Conservation (phyloP, 2,797 vertebrate species). For the Protosalanx chinensis region DNA sequence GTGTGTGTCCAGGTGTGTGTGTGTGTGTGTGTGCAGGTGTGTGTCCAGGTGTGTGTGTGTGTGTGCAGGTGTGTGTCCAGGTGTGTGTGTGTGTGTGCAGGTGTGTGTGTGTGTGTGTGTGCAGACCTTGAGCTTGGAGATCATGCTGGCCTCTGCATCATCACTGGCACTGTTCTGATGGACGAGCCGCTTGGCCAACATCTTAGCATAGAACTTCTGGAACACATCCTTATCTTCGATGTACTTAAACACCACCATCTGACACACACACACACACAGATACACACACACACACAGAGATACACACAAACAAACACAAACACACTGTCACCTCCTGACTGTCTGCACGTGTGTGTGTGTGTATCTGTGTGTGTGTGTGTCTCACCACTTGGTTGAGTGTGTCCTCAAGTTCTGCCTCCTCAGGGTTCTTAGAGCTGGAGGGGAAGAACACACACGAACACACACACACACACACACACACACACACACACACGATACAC, state of each 20-base stretch:
- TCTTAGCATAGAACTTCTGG: constrained; percentile 99
- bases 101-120: not conserved
- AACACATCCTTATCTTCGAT: constrained; percentile 99
- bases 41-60: not conserved
- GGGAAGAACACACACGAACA: not conserved
- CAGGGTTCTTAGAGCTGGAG: constrained; percentile 86
- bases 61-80: not conserved
- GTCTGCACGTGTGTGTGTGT: not conserved
- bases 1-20: too few species aligned
- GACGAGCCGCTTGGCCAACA: constrained; percentile 95
- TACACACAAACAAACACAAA: not conserved
- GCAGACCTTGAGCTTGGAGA: constrained; percentile 81
- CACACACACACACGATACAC: not conserved
- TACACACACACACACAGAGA: too few species aligned
- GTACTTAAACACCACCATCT: constrained; percentile 99
- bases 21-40: too few species aligned
- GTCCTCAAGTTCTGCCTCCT: constrained; percentile 87
- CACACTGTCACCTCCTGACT: too few species aligned
- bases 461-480: not conserved
- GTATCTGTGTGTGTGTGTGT: not conserved
- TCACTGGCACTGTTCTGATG: constrained; percentile 88
- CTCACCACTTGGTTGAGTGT: constrained; percentile 89
- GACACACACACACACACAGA: not conserved
- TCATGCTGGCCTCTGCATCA: constrained; percentile 87
- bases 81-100: too few species aligned